These are phyloP conservation scores for Seira ritae DNA, from an alignment of 2,888 invertebrate genomes.

Conservation along the genomic window DNA sequence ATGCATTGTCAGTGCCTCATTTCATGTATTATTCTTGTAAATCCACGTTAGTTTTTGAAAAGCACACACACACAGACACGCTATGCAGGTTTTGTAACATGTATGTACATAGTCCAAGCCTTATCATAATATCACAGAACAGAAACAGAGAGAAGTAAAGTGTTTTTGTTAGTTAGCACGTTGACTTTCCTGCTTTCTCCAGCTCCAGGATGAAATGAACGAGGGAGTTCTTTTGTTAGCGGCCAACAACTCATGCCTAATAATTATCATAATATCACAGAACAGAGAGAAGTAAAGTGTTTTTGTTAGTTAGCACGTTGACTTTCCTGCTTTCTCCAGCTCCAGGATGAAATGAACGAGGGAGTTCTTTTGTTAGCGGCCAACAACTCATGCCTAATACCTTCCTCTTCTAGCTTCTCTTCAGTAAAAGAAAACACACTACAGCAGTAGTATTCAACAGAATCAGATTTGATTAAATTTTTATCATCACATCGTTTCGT, in stretches of 20 bases:
- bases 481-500: no score
- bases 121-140: no score
- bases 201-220: neutral
- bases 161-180: constrained; percentile 6
- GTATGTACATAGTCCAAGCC: no score
- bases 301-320: constrained; percentile 9
- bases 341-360: neutral
- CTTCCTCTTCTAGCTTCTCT: neutral
- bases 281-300: neutral
- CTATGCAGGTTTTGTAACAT: no score
- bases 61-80: no score
- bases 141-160: no score
- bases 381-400: constrained; percentile 25
- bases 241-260: constrained; percentile 19
- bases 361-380: constrained; percentile 22
- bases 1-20: no score
- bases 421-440: no score
- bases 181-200: constrained; percentile 8
- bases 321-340: neutral
- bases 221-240: constrained; percentile 18
- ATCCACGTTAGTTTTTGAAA: no score
- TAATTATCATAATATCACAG: neutral
- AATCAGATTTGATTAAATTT: no score
- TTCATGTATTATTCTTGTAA: no score
- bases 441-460: no score